phyloP scores from a whole-genome alignment of 2,888 invertebrate species.

The Callinectes sapidus region DNA sequence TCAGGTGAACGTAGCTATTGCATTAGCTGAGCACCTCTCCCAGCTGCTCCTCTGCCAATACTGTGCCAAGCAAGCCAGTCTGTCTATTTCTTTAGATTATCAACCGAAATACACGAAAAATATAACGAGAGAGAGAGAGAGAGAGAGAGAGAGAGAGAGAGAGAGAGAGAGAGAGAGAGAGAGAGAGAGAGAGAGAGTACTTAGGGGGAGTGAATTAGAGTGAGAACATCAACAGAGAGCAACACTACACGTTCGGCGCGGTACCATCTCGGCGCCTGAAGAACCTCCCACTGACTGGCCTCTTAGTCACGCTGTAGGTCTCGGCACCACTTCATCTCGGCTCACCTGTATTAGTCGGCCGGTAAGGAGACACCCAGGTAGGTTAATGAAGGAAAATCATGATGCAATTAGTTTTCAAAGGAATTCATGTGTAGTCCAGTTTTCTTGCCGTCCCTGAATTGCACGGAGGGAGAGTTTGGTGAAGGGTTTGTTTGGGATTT shows the following conservation, averaged over 20 bases:
- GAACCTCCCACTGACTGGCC: not conserved
- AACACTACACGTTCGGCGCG: not conserved
- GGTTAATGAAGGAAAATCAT: slow-evolving; percentile 31
- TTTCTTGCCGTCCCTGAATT: not conserved
- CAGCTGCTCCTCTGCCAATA: too few species aligned
- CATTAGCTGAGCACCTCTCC: too few species aligned
- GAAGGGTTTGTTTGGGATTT: not conserved
- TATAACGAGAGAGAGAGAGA: not conserved
- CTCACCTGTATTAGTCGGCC: not conserved
- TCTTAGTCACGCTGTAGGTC: not conserved
- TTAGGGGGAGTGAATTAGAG: too few species aligned
- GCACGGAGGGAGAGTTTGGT: not conserved
- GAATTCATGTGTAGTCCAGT: not conserved
- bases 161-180: slow-evolving; percentile 25
- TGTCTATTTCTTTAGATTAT: too few species aligned
- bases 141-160: slow-evolving; percentile 25
- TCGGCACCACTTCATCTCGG: not conserved
- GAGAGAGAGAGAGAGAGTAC: not conserved
- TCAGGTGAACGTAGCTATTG: too few species aligned
- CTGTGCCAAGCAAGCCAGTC: too few species aligned
- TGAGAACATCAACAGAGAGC: not conserved
- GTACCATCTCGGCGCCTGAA: not conserved
- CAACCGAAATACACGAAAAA: too few species aligned
- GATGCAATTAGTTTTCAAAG: slow-evolving; percentile 19
- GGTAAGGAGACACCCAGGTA: slow-evolving; percentile 24